phyloP scores from a whole-genome alignment of 2,797 vertebrate species.

The Glyptemys insculpta region DNA sequence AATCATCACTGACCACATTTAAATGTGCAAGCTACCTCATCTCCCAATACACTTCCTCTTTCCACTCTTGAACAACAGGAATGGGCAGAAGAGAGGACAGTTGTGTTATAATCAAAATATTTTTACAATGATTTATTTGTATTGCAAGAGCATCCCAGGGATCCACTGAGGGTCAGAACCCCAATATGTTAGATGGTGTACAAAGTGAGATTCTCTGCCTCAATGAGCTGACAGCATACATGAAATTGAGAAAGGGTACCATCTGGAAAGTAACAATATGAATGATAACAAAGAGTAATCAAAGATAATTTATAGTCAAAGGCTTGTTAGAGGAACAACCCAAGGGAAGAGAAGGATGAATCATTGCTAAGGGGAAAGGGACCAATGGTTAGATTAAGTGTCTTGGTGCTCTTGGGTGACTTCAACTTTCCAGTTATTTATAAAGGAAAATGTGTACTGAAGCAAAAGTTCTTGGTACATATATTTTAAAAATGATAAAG shows the following conservation, averaged over 20 bases:
- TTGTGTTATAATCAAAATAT: background rate
- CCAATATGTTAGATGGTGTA: background rate
- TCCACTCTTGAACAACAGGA: background rate
- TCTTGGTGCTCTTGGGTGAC: background rate
- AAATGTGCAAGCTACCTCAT: too few species aligned
- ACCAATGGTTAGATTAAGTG: background rate
- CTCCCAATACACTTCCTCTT: too few species aligned
- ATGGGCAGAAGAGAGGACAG: background rate
- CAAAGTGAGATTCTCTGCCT: background rate
- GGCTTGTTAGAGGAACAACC: background rate
- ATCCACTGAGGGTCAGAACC: background rate
- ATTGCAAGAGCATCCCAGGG: background rate
- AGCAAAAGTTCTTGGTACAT: background rate
- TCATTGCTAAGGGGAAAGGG: background rate
- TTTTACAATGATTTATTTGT: background rate
- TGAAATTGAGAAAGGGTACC: background rate
- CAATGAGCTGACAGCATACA: background rate
- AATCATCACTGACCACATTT: too few species aligned
- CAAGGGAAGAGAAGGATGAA: background rate
- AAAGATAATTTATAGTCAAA: background rate
- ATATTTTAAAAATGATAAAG: background rate
- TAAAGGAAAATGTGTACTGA: background rate
- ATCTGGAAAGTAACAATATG: background rate
- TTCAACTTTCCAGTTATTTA: background rate
- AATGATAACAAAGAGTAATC: background rate